phyloP scores from a whole-genome alignment of 2,113 vertebrate genomes.

The Chaetorhynchus papuensis region DNA sequence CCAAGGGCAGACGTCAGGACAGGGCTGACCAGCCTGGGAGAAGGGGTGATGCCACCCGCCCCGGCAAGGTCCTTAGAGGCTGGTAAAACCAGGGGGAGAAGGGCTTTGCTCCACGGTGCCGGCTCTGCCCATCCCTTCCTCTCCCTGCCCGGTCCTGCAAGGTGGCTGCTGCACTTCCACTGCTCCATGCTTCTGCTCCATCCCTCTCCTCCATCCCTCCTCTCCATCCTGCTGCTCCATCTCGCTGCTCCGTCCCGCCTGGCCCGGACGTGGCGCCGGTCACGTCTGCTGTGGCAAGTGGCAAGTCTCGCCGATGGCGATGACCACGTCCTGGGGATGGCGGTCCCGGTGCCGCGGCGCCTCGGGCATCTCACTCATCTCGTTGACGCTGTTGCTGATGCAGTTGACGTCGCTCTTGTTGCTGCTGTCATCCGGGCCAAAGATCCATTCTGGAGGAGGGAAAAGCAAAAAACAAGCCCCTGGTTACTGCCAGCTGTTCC shows the following conservation, averaged over 20 bases:
- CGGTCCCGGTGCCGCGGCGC: background rate
- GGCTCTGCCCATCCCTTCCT: background rate
- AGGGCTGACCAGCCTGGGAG: background rate
- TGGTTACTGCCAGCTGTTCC: background rate
- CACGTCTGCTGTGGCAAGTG: conserved; percentile 70
- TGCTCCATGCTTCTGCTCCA: background rate
- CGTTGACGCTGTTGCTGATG: conserved; percentile 73
- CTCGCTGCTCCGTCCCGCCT: background rate
- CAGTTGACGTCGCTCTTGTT: conserved; percentile 80
- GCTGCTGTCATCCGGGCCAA: conserved; percentile 66
- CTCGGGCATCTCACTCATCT: conserved; percentile 64
- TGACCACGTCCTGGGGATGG: conserved; percentile 71
- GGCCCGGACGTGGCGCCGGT: accelerated
- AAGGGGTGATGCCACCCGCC: background rate
- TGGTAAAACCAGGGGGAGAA: background rate
- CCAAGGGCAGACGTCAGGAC: background rate
- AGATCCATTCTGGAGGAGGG: conserved; percentile 76
- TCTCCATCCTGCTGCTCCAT: background rate
- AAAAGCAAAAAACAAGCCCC: background rate
- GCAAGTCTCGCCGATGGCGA: conserved; percentile 73
- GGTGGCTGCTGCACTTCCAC: background rate
- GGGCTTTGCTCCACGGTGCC: background rate
- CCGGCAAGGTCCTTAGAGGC: background rate
- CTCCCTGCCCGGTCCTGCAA: background rate
- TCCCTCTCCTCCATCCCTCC: background rate